These are phyloP conservation scores for Cloeon dipterum DNA, from an alignment of 2,888 invertebrate genomes.

Conservation along the genomic window DNA sequence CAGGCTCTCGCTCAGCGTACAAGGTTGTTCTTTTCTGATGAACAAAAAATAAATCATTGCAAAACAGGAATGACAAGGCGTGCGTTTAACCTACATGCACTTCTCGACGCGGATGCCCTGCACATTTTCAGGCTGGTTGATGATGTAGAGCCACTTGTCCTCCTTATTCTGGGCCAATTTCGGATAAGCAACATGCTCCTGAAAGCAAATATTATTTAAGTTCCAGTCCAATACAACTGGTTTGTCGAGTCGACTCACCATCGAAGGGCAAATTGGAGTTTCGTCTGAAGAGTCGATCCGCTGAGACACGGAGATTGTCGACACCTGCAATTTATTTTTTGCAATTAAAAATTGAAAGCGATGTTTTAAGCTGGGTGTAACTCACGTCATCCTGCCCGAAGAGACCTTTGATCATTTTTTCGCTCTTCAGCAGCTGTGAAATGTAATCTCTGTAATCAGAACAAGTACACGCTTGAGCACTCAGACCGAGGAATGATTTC, in stretches of 20 bases:
- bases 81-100: slow-evolving; percentile 37
- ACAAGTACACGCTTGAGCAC: not conserved
- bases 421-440: not conserved
- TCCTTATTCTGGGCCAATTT: slow-evolving; percentile 30
- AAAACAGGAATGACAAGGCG: too few species aligned
- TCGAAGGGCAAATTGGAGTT: slow-evolving; percentile 9
- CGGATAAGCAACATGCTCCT: slow-evolving; percentile 32
- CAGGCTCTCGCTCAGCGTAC: slow-evolving; percentile 24
- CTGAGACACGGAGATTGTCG: slow-evolving; percentile 7
- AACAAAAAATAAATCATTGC: slow-evolving; percentile 1
- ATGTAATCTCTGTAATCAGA: not conserved
- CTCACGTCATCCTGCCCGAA: slow-evolving; percentile 12
- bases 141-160: slow-evolving; percentile 41
- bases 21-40: slow-evolving; percentile 16
- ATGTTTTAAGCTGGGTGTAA: not conserved
- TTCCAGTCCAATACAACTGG: not conserved
- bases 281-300: slow-evolving; percentile 10
- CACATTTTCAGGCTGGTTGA: slow-evolving; percentile 37
- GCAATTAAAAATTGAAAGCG: not conserved
- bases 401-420: slow-evolving; percentile 8
- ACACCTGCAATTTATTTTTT: slow-evolving; percentile 2
- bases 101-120: slow-evolving; percentile 53
- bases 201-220: slow-evolving; percentile 1
- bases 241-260: slow-evolving; percentile 7
- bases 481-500: too few species aligned